Evolutionary conservation across 2,113 vertebrate species (phyloP).

Genomic region (Ginglymostoma cirratum): DNA sequence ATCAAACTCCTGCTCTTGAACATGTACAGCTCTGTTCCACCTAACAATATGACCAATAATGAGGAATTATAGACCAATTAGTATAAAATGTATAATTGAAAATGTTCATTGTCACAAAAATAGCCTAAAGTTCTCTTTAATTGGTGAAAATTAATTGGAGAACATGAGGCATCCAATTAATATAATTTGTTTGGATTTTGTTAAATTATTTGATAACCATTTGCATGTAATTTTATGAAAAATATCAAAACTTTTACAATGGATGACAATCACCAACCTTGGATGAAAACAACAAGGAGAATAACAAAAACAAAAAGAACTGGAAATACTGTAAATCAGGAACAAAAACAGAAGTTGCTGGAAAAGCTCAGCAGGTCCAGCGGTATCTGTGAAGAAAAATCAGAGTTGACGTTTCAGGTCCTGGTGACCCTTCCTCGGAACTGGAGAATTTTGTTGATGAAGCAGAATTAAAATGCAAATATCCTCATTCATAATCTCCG

Average conservation of each 20-base stretch:
- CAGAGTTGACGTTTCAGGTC: too few relatives aligned
- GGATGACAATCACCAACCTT: background rate
- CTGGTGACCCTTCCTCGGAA: too few relatives aligned
- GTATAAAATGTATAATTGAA: background rate
- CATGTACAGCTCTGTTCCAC: background rate
- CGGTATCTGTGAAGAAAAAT: too few relatives aligned
- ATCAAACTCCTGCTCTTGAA: constrained; percentile 10
- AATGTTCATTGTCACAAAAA: background rate
- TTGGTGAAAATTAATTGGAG: background rate
- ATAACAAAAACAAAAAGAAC: background rate
- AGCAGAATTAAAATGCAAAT: background rate
- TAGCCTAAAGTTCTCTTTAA: background rate
- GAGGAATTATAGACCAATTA: background rate
- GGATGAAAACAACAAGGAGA: background rate
- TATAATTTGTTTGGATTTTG: background rate
- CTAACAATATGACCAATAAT: background rate
- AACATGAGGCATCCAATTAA: background rate
- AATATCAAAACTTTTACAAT: background rate
- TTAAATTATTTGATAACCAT: background rate
- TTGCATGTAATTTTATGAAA: background rate
- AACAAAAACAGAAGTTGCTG: too few relatives aligned
- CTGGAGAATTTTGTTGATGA: too few relatives aligned
- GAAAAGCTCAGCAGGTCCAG: too few relatives aligned
- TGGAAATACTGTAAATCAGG: too few relatives aligned
- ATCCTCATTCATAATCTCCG: background rate